A percentile compares a stretch with the other conserved stretches of the same genome.
These are phyloP conservation scores for Cancer borealis DNA, from an alignment of 2,888 invertebrate genomes.

Conservation along the genomic window DNA sequence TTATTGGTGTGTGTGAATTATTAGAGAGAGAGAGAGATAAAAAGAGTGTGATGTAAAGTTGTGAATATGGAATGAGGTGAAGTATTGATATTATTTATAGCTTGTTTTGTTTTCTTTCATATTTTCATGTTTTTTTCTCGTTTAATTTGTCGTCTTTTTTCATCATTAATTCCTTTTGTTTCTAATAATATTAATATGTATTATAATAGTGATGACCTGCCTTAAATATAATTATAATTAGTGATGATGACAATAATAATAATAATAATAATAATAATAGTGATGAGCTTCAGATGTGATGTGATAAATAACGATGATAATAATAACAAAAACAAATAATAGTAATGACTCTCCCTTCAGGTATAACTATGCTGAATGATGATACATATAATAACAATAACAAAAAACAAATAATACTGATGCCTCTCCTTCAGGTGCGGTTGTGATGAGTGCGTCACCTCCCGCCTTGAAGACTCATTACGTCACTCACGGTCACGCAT, in stretches of 20 bases:
- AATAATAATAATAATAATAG: neutral
- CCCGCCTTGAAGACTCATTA: conserved; percentile 94
- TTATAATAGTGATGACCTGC: neutral
- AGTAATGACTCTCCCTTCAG: too few relatives aligned
- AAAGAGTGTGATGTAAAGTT: too few relatives aligned
- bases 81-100: neutral
- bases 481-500: conserved; percentile 97
- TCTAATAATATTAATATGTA: neutral
- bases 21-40: too few relatives aligned
- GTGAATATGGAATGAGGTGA: neutral
- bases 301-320: neutral
- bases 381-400: neutral
- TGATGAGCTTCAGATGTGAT: neutral
- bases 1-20: too few relatives aligned
- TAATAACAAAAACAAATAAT: neutral
- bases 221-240: neutral
- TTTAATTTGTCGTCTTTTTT: neutral
- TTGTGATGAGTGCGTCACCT: conserved; percentile 96
- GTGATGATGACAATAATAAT: neutral
- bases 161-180: neutral
- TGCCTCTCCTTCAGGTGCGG: conserved; percentile 86
- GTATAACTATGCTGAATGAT: neutral
- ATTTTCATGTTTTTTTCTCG: neutral
- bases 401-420: neutral
- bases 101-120: conserved; percentile 22